Percentiles rank a stretch among this genome's conserved stretches.
Conservation (phyloP, 2,888 invertebrate species). For the Agrochola lota region DNA sequence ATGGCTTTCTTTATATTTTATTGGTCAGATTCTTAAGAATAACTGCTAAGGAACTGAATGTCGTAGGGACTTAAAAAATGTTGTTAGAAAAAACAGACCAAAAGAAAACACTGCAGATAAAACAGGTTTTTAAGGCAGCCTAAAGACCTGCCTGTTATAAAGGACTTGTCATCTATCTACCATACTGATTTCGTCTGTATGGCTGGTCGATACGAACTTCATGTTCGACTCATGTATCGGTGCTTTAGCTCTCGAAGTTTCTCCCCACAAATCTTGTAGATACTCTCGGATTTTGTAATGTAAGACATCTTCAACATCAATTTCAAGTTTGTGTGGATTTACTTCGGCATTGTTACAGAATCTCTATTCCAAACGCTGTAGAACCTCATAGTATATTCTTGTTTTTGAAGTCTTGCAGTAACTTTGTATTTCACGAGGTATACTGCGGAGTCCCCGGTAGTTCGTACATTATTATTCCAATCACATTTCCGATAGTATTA, state of each 20-base stretch:
- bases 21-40: background rate
- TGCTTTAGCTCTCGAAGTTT: conserved; percentile 38
- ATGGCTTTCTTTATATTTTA: background rate
- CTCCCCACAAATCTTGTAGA: conserved; percentile 7
- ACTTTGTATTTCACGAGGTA: conserved; percentile 25
- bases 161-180: background rate
- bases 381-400: background rate
- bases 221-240: conserved; percentile 15
- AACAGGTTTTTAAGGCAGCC: background rate
- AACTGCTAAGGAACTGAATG: background rate
- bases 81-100: background rate
- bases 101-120: conserved; percentile 6
- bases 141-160: too few relatives aligned
- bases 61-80: background rate
- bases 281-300: conserved; percentile 28
- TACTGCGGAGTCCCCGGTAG: conserved; percentile 25
- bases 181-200: background rate
- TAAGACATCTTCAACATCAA: conserved; percentile 34
- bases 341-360: conserved; percentile 19
- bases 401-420: conserved; percentile 2
- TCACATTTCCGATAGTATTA: conserved; percentile 41
- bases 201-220: conserved; percentile 18
- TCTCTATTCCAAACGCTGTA: conserved; percentile 12
- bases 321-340: conserved; percentile 23
- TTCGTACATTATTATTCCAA: conserved; percentile 51